phyloP scores from a whole-genome alignment of 2,888 invertebrate genomes.

The Priocnemis perturbator region DNA sequence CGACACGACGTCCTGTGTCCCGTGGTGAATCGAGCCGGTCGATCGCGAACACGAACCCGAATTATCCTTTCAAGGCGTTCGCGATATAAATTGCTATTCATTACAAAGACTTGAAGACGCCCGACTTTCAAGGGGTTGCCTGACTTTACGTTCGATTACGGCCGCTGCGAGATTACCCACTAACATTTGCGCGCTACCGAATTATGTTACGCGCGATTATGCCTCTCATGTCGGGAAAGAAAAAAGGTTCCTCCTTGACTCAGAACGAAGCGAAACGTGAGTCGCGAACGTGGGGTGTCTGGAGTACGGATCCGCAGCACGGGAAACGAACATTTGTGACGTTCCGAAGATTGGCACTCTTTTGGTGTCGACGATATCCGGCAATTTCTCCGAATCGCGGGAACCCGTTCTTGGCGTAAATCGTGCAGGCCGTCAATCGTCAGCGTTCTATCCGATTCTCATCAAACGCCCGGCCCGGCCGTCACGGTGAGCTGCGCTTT shows the following conservation, averaged over 20 bases:
- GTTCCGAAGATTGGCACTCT: no score
- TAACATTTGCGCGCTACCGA: slow-evolving; percentile 19
- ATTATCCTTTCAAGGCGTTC: slow-evolving; percentile 10
- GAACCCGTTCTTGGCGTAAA: slow-evolving; percentile 46
- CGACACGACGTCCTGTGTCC: slow-evolving; percentile 13
- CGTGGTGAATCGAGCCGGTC: slow-evolving; percentile 1
- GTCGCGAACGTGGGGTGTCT: no score
- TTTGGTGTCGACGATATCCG: not conserved
- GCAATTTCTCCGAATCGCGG: slow-evolving; percentile 19
- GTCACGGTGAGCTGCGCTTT: slow-evolving; percentile 14
- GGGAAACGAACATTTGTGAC: no score
- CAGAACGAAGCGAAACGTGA: no score
- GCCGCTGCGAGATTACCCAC: slow-evolving; percentile 31
- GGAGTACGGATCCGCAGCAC: no score
- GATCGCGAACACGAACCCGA: slow-evolving; percentile 6
- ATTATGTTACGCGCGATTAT: no score
- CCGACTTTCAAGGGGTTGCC: not conserved
- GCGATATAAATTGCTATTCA: slow-evolving; percentile 25
- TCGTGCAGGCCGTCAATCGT: slow-evolving; percentile 42
- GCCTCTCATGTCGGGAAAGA: no score
- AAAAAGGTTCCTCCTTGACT: no score
- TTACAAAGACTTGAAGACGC: slow-evolving; percentile 13
- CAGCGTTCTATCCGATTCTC: slow-evolving; percentile 46
- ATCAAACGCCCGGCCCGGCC: slow-evolving; percentile 22
- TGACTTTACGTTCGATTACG: slow-evolving; percentile 7